These are phyloP conservation scores for Rhodeus uyekii DNA, from an alignment of 2,797 vertebrate genomes.

Conservation along the genomic window DNA sequence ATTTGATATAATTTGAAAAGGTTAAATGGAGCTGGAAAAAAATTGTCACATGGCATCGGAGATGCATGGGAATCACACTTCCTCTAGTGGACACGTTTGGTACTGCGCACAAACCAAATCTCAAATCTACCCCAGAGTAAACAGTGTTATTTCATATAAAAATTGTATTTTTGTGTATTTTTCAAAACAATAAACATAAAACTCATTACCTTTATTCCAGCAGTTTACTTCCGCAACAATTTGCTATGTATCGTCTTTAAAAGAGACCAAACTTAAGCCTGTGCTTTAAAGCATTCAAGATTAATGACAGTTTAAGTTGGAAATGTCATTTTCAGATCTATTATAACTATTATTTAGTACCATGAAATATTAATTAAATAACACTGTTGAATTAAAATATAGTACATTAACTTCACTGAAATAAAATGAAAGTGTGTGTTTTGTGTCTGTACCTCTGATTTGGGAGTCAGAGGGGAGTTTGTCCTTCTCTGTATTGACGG, in stretches of 20 bases:
- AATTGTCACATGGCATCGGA: no score
- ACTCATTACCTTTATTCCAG: background rate
- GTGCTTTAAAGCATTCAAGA: background rate
- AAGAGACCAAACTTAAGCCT: background rate
- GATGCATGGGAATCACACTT: no score
- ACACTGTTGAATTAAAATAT: no score
- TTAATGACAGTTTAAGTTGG: background rate
- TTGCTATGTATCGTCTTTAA: background rate
- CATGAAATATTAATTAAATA: no score
- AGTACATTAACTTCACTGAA: no score
- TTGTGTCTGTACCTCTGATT: constrained; percentile 83
- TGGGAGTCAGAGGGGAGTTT: constrained; percentile 75
- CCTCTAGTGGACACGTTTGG: no score
- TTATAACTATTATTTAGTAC: background rate
- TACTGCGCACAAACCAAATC: no score
- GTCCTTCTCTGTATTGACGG: constrained; percentile 96
- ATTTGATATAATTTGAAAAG: no score
- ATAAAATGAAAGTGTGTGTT: no score
- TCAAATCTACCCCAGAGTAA: no score
- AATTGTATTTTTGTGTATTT: background rate
- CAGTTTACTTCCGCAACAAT: background rate
- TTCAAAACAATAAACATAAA: background rate
- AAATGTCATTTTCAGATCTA: background rate
- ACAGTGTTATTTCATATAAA: background rate
- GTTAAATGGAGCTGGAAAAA: no score